phyloP scores from a whole-genome alignment of 1,140 invertebrate genomes.

The Drosophila subpulchrella region DNA sequence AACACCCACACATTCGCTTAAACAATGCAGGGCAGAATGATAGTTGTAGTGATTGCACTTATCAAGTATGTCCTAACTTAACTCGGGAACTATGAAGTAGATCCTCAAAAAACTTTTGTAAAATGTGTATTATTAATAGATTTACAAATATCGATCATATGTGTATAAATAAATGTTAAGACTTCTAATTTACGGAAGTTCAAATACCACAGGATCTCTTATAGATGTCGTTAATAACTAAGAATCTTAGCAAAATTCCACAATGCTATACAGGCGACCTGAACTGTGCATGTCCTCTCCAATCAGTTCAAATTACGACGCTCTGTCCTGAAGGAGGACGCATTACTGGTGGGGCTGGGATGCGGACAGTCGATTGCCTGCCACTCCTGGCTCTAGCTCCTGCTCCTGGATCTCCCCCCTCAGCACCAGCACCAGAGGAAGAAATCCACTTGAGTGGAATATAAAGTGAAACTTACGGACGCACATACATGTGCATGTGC shows the following conservation, averaged over 20 bases:
- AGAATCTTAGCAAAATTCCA: background rate
- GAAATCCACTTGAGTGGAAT: constrained; percentile 59
- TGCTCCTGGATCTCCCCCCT: background rate
- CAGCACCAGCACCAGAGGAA: constrained; percentile 21
- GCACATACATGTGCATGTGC: constrained; percentile 2
- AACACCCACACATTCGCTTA: constrained; percentile 15
- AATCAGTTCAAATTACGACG: constrained; percentile 48
- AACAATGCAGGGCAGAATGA: background rate
- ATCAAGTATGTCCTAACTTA: too few relatives aligned
- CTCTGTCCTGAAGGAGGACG: constrained; percentile 36
- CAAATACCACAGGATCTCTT: background rate
- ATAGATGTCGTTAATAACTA: background rate
- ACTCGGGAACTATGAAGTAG: too few relatives aligned
- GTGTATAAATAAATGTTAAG: background rate
- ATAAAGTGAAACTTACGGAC: constrained; percentile 48
- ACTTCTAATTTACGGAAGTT: background rate
- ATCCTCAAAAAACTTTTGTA: background rate
- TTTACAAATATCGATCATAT: background rate
- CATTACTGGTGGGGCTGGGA: constrained; percentile 17
- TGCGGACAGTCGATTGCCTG: constrained; percentile 34
- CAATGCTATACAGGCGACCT: constrained; percentile 6
- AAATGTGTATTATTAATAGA: background rate
- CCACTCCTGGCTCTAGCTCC: constrained; percentile 11
- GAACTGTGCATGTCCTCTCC: constrained; percentile 24
- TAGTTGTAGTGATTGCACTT: background rate